Conservation (phyloP, 1,140 invertebrate genomes). For the Cotesia vestalis region DNA sequence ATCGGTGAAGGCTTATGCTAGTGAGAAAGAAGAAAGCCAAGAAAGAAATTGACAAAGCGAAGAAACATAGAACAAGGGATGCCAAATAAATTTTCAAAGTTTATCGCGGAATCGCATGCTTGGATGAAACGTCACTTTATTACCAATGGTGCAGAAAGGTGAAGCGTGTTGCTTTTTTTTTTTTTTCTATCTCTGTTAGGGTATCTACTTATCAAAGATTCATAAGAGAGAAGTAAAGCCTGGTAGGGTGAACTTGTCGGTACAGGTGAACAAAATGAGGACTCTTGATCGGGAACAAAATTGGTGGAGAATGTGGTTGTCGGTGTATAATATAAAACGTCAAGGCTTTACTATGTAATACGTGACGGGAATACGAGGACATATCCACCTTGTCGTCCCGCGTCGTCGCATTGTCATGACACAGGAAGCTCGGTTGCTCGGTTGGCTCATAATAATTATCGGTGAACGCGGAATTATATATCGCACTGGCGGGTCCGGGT, state of each 20-base stretch:
- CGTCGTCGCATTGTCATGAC: constrained; percentile 43
- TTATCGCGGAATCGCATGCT: constrained; percentile 64
- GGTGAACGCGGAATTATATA: constrained; percentile 64
- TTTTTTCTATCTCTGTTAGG: not conserved
- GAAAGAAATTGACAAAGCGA: constrained; percentile 24
- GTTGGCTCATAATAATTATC: constrained; percentile 62
- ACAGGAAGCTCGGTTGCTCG: constrained; percentile 37
- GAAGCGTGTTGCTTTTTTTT: constrained; percentile 17
- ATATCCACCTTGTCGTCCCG: constrained; percentile 11
- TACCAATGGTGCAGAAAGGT: constrained; percentile 47
- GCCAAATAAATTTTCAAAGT: constrained; percentile 60
- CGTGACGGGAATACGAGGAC: constrained; percentile 24
- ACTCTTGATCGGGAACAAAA: not conserved
- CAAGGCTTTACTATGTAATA: constrained; percentile 17
- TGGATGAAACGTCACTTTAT: constrained; percentile 61
- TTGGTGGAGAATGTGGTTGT: not conserved
- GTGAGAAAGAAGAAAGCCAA: constrained; percentile 6
- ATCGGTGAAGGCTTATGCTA: not conserved
- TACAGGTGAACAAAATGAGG: not conserved
- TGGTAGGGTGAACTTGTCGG: not conserved
- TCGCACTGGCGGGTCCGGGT: constrained; percentile 46
- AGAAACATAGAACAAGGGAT: constrained; percentile 23
- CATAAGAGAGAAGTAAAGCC: not conserved
- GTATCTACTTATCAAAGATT: constrained; percentile 21
- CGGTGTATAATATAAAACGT: constrained; percentile 12